These are phyloP conservation scores for Tipula lateralis DNA, from an alignment of 2,888 invertebrate genomes.

Conservation along the genomic window DNA sequence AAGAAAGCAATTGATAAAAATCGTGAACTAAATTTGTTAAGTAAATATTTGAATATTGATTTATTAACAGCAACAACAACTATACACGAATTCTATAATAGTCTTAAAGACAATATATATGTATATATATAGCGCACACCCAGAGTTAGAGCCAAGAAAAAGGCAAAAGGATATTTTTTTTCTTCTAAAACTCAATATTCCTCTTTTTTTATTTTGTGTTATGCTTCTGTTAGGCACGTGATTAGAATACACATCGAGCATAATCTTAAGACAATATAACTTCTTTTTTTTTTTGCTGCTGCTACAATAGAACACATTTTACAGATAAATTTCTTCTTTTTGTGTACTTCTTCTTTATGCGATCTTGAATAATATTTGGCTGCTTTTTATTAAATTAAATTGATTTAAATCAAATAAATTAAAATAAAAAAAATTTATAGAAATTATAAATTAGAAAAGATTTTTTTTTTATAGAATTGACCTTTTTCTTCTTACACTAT, in stretches of 20 bases:
- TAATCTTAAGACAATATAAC: slow-evolving; percentile 1
- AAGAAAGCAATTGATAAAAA: slow-evolving; percentile 24
- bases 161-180: background rate
- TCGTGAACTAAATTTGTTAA: slow-evolving; percentile 15
- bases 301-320: background rate
- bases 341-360: background rate
- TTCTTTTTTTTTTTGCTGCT: background rate
- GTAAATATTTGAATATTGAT: slow-evolving; percentile 24
- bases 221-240: slow-evolving; percentile 12
- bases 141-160: background rate
- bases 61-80: background rate
- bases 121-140: background rate
- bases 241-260: background rate
- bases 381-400: slow-evolving; percentile 15
- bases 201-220: background rate
- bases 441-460: slow-evolving; percentile 3
- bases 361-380: background rate
- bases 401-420: slow-evolving; percentile 13
- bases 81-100: background rate
- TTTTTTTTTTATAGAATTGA: background rate
- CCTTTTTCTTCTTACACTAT: background rate
- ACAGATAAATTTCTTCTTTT: background rate
- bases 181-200: background rate
- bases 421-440: background rate
- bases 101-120: background rate